Evolutionary conservation across 2,888 invertebrate species (phyloP).

Genomic region (Suillia variegata): DNA sequence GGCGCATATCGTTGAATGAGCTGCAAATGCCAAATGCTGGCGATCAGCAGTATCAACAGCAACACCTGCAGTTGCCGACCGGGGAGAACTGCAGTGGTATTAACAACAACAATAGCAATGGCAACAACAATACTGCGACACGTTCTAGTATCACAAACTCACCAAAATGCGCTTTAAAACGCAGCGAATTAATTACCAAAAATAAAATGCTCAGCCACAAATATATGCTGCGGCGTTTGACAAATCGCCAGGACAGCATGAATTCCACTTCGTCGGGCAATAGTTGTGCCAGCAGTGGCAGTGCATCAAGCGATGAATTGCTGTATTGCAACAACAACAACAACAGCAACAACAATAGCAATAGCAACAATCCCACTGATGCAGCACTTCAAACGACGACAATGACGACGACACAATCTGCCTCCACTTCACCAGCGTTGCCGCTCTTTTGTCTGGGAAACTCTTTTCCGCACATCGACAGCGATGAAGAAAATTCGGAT

Average conservation of each 20-base stretch:
- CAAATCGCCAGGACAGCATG: conserved; percentile 59
- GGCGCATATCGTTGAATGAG: conserved; percentile 71
- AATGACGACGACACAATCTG: conserved; percentile 1
- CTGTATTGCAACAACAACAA: conserved; percentile 21
- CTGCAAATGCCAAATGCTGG: conserved; percentile 67
- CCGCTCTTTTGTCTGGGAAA: conserved; percentile 71
- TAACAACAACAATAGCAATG: conserved; percentile 29
- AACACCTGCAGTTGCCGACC: conserved; percentile 32
- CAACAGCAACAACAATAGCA: conserved; percentile 25
- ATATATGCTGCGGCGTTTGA: conserved; percentile 58
- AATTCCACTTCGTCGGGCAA: conserved; percentile 56
- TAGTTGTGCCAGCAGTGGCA: conserved; percentile 54
- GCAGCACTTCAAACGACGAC: background rate
- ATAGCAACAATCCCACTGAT: conserved; percentile 19
- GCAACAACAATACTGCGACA: conserved; percentile 9
- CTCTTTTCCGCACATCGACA: conserved; percentile 74
- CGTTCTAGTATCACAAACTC: conserved; percentile 50
- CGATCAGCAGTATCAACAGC: conserved; percentile 46
- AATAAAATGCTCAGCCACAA: conserved; percentile 61
- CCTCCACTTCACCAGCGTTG: conserved; percentile 53
- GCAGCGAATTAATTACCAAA: conserved; percentile 62
- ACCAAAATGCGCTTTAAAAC: conserved; percentile 60
- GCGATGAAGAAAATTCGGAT: conserved; percentile 69
- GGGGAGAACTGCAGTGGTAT: conserved; percentile 37
- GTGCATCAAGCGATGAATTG: conserved; percentile 52